Base-by-base conservation (phyloP, 2,888 invertebrate species). In the Hypomecis punctinalis region DNA sequence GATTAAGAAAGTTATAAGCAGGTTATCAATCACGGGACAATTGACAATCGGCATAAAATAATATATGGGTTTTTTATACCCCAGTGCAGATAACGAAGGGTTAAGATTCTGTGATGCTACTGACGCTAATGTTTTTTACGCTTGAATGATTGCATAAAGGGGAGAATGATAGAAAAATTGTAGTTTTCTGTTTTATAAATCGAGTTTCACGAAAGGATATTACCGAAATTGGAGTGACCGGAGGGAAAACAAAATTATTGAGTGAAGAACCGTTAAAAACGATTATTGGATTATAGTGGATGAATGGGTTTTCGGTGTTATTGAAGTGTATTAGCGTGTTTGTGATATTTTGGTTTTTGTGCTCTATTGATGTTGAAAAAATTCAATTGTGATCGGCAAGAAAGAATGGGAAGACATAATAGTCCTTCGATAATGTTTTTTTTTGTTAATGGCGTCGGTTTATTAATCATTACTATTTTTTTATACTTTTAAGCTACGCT, bases 191-290 rank as follows among this genome's bases (percentile, higher is more conserved):
- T 86, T 89, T 89, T 87, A 79, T 85, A 89, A 91, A 91, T 89
- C 82, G 81, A 87, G 83, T 91, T 90, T 85, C 85, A 86, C 81
- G 77, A 79, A 72, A 80, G 83, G 82, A 84, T 90, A 84, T 88
- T 88, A 86, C 78, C 77, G 69, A 83, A 88, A 90, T 90, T 88
- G 88, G 82, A 88, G 80, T 88, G 87, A 86, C 89, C 89, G 82
- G 70, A 83, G 85, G 86, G 86, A 85, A 82, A 84, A 85, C 81
- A 82, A 79, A 85, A 88, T 90, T 88, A 91, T 85, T 80, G 85
- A 80, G 85, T 84, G 84, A 68, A 76, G 82, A 82, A 77, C 81
- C 83, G 84, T 84, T 84, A 81, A 82, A 80, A 78, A 81, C 81
- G 82, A 83, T 87, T 86, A 89, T 87, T 82, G 77, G 83, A 88